Base-by-base conservation (phyloP, 2,797 vertebrate species). In the Dendrocincla tyrannina region DNA sequence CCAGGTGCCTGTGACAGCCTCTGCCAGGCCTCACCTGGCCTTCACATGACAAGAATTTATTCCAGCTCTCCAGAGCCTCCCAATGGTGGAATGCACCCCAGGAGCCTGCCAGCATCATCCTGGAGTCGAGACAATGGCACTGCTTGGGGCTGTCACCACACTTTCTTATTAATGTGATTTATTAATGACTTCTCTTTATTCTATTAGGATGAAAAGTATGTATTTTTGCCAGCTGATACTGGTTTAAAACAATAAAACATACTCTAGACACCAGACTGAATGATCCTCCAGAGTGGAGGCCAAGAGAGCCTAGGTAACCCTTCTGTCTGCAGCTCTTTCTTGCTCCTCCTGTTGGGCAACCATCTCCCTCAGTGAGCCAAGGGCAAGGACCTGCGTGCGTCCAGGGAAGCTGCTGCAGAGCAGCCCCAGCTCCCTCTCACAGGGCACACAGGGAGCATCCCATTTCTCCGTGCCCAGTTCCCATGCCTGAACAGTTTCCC, bases 101-200 rank as follows among this genome's bases (percentile, higher is more conserved):
- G 13, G 17, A 79, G 30, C 6, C 17, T 47, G 27, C 6, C 1
- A 0, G 33, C 13, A 17, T 18, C 12, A 7, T 24, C 53, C 32
- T 23, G 8, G 10, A 23, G 52, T n/a, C 13, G n/a, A 70, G 46
- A 32, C 25, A 68, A 6, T 0, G 0, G 11, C 28, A 37, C 20
- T 85, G 58, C 52, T 75, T 20, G 5, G 72, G 53, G 12, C 41
- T 58, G 16, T 23, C 42, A 42, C 1, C 15, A 0, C 13, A 5
- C 18, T 66, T 46, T 22, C 12, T 49, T 49, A 53, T 16, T 46
- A 56, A 19, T 14, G 39, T 14, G 32, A 55, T 6, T 20, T 56
- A 44, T 9, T n/a, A 60, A n/a, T 12, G 44, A 25, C n/a, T 73
- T 23, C 4, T 11, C 15, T 55, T 73, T 47, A n/a, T 35, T 49